These are phyloP conservation scores for Amyelois transitella DNA, from an alignment of 1,140 invertebrate species.

Conservation along the genomic window DNA sequence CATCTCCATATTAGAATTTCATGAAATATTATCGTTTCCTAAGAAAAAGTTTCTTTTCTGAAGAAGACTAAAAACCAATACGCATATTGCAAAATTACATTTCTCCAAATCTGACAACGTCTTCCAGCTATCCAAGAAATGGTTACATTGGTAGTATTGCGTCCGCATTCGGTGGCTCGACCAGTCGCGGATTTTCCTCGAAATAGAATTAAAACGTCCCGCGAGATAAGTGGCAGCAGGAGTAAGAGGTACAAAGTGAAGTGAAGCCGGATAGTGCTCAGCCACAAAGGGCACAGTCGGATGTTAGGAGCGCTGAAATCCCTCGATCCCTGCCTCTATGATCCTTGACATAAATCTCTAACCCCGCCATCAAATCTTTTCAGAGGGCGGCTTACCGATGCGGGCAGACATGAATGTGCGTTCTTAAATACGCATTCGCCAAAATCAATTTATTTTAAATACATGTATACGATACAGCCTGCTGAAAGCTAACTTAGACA, in stretches of 20 bases:
- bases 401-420: conserved; percentile 56
- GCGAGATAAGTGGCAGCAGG: conserved; percentile 62
- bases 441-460: too few species aligned
- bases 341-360: conserved; percentile 74
- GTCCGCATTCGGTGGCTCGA: conserved; percentile 7
- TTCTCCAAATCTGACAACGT: too few species aligned
- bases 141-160: neutral
- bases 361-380: conserved; percentile 72
- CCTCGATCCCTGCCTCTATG: conserved; percentile 66
- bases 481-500: too few species aligned
- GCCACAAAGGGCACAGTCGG: conserved; percentile 69
- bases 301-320: conserved; percentile 66
- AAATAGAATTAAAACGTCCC: conserved; percentile 68
- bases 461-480: neutral
- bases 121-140: neutral
- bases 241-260: conserved; percentile 67
- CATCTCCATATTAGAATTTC: too few species aligned
- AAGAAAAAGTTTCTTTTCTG: too few species aligned
- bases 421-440: too few species aligned
- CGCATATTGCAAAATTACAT: too few species aligned
- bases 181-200: conserved; percentile 31
- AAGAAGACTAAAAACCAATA: too few species aligned
- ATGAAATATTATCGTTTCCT: too few species aligned
- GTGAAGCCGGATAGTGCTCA: conserved; percentile 69
- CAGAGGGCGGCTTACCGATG: conserved; percentile 63